phyloP scores from a whole-genome alignment of 2,113 vertebrate species.

The Halichoeres trimaculatus region DNA sequence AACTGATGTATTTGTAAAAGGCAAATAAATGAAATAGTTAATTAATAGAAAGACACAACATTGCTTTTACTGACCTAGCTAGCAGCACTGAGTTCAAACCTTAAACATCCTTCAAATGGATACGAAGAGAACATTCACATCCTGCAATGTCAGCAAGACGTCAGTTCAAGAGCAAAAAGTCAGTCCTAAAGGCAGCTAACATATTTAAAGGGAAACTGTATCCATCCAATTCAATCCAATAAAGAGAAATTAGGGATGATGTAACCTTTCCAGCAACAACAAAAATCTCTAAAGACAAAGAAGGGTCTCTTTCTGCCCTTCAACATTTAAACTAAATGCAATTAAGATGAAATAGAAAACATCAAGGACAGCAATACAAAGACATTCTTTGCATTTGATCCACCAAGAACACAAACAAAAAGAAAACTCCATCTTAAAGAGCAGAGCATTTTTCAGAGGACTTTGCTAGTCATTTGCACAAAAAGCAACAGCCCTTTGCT shows the following conservation, averaged over 20 bases:
- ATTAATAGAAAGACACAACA: no score
- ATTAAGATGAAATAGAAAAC: conserved; percentile 28
- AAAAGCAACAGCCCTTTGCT: background rate
- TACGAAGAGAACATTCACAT: no score
- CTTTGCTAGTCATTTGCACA: no score
- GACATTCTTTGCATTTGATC: conserved; percentile 1
- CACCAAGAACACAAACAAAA: background rate
- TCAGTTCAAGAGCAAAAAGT: background rate
- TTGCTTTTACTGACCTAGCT: no score
- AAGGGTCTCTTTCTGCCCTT: background rate
- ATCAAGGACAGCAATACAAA: background rate
- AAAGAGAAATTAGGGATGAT: background rate
- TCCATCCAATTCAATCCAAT: background rate
- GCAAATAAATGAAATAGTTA: no score
- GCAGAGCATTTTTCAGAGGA: background rate
- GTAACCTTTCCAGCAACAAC: background rate
- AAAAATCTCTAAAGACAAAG: background rate
- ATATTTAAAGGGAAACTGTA: background rate
- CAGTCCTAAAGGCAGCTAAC: background rate
- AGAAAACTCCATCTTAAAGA: background rate
- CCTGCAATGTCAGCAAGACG: background rate
- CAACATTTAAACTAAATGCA: conserved; percentile 3
- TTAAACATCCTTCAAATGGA: background rate
- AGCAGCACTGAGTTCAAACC: no score
- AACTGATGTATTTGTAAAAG: no score